Percentiles rank a stretch among this genome's conserved stretches.
Conservation (phyloP, 2,797 vertebrate species). For the Myotis planiceps region DNA sequence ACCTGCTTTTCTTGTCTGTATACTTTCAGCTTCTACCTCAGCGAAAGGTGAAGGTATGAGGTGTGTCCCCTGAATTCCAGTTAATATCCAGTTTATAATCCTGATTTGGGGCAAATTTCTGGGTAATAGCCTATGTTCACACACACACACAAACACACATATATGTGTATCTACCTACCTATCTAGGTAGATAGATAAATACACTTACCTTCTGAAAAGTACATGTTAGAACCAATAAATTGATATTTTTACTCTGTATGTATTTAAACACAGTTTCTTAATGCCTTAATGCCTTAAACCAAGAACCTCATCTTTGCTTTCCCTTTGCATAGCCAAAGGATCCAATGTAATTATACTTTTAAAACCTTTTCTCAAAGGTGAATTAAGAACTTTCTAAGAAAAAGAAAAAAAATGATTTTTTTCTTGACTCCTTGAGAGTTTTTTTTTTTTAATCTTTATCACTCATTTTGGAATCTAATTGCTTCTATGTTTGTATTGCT, state of each 20-base stretch:
- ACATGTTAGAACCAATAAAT: not conserved
- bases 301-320: not conserved
- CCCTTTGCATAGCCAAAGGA: not conserved
- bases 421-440: not conserved
- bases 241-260: not conserved
- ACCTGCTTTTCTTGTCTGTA: not conserved
- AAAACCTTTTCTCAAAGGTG: not conserved
- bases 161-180: too few relatives aligned
- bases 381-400: not conserved
- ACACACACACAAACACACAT: not conserved
- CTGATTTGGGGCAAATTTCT: not conserved
- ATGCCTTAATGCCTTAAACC: not conserved
- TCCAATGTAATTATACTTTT: not conserved
- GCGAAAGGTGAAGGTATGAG: not conserved
- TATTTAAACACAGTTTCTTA: not conserved
- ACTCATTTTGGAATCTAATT: not conserved
- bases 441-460: not conserved
- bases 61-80: fast-evolving
- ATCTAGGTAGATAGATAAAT: too few relatives aligned
- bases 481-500: not conserved
- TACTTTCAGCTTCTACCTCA: not conserved
- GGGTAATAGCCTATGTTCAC: not conserved
- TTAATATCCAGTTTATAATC: not conserved
- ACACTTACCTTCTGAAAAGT: not conserved
- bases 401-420: not conserved